Evolutionary conservation across 2,113 vertebrate genomes (phyloP), one percentile per base, ranked within the genome.

Genomic region (Oryzias javanicus): DNA sequence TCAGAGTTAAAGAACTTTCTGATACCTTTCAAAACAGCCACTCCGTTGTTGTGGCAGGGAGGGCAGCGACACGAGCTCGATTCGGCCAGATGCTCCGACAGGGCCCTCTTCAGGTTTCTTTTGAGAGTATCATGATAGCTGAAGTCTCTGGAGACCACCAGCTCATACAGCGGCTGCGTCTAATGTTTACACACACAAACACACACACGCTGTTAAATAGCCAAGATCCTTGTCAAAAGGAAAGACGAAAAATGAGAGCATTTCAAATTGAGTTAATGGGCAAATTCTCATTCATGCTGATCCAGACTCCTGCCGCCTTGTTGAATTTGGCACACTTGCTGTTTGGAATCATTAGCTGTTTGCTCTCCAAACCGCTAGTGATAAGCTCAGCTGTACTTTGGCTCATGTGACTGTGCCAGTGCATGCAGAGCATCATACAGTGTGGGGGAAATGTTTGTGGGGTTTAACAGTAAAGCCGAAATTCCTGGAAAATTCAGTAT

Each of bases 1-100:
- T n/a, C 1, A 19, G 6, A 47, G 18, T 5, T 1, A 17, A 6
- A 8, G 15, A 45, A 46, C 5, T n/a, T 17, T 16, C 15, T 8
- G 4, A 24, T 66, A 98, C 97, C 96, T 94, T 64, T 93, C 22
- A 96, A 82, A 42, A 94, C 75, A 2, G 93, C 88, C 12, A 91
- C 66, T 42, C 96, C 97, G 0, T 97, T 99, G 72, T 94, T 91
- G 0, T 19, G 90, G 81, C 97, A 99, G 0, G 93, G 94, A 16
- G 91, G 81, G 35, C 97, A 99, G 42, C 19, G 91, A 59, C 97
- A 99, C 6, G 93, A 72, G 29, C 89, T 93, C 25, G 47, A 86
- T 87, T 98, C 96, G 6, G 18, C 74, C 84, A 94, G 88, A 81
- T 94, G 95, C 74, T 97, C 94, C 0, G 89, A 79, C 66, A 98